A percentile compares a stretch with the other conserved stretches of the same genome.
These are phyloP conservation scores for Lasioglossum lativentre DNA, from an alignment of 2,888 invertebrate genomes.

Conservation along the genomic window DNA sequence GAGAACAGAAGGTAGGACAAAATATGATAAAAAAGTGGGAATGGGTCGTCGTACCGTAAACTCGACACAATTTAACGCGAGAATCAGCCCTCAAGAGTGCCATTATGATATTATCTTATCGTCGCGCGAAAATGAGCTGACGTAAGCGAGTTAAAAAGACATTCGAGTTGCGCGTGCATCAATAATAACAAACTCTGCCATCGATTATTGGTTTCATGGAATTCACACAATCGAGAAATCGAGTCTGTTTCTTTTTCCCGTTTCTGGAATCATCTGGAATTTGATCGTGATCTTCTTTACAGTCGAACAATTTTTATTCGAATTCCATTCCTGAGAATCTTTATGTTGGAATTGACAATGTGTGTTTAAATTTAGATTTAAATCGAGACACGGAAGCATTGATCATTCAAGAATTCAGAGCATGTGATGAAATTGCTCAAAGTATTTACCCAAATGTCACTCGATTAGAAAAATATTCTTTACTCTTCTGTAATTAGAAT, in stretches of 20 bases:
- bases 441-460: not conserved
- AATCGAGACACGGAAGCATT: not conserved
- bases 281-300: not conserved
- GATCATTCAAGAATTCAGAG: not conserved
- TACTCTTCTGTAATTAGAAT: not conserved
- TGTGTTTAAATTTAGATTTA: not conserved
- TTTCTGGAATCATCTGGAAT: not conserved
- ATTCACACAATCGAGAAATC: constrained; percentile 18
- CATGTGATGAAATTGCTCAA: too few species aligned
- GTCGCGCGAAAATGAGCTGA: constrained; percentile 33
- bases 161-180: not conserved
- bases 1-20: not conserved
- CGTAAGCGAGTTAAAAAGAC: constrained; percentile 12
- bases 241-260: not conserved
- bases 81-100: constrained; percentile 22
- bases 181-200: not conserved
- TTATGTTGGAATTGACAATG: not conserved
- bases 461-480: not conserved
- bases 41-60: constrained; percentile 35
- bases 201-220: constrained; percentile 17
- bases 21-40: not conserved
- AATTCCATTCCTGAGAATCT: not conserved
- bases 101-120: constrained; percentile 40
- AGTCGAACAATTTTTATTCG: not conserved
- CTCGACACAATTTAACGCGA: constrained; percentile 33